Conservation (phyloP, 2,797 vertebrate species). For the Urosaurus nigricauda region DNA sequence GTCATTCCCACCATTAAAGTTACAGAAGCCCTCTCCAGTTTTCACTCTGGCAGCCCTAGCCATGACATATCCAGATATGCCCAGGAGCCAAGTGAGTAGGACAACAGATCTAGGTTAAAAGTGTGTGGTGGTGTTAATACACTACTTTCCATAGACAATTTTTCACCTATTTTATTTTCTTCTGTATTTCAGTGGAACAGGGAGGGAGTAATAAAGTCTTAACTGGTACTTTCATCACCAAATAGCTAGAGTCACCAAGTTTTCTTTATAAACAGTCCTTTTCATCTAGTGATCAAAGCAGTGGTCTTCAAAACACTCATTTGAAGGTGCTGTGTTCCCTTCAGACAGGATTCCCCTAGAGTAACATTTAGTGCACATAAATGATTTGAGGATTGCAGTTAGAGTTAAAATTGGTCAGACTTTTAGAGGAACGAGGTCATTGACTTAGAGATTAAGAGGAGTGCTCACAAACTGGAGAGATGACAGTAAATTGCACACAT, state of each 20-base stretch:
- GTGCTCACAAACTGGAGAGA: neutral
- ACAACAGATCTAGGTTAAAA: neutral
- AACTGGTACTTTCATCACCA: neutral
- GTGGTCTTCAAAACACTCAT: neutral
- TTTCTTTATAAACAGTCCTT: neutral
- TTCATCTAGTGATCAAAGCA: neutral
- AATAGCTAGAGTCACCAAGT: neutral
- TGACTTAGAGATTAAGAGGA: conserved; percentile 9
- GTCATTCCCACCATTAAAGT: no score
- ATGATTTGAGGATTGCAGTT: neutral
- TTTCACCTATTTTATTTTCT: neutral
- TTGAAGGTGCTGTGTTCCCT: conserved; percentile 6
- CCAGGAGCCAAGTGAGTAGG: neutral
- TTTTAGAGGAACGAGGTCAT: neutral
- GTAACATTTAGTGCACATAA: conserved; percentile 8
- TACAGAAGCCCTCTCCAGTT: no score
- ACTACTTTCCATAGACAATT: neutral
- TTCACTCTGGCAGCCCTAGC: no score
- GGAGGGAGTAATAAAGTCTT: neutral
- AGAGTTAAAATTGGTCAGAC: conserved; percentile 1
- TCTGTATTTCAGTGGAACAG: neutral
- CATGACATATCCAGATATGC: neutral
- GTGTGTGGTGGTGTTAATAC: neutral
- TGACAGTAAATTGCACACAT: conserved; percentile 11
- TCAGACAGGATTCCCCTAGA: conserved; percentile 1